Base-by-base conservation (phyloP, 1,140 invertebrate species). In the Hormaphis cornu region DNA sequence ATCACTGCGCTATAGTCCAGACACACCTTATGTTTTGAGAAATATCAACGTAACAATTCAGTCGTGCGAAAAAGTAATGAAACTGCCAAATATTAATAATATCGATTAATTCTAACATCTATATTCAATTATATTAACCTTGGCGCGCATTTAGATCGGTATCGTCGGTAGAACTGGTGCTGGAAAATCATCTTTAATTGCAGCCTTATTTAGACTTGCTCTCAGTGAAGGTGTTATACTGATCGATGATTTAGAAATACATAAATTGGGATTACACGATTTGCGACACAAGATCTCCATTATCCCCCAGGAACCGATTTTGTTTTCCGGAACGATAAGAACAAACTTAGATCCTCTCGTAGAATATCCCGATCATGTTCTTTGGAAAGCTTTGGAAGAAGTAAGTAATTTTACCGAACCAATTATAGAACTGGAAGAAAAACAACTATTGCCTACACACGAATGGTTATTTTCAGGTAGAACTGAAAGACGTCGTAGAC, bases 181-280 rank as follows among this genome's bases (percentile, higher is more conserved):
- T 30, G 91, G 91, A 10, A 93, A 92, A 75, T 88, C 87, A 0
- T 90, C 89, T 0, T 80, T 91, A 9, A 86, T 91, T 12, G 79
- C 84, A 16, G 83, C 87, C 0, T 75, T 91, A 12, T 89, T 89
- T 75, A 81, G 87, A 74, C 79, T 91, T 59, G 82, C 83, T 1
- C 83, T 85, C 72, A 81, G 84, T n/a, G 79, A 81, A n/a, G 89
- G 88, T n/a, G 74, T 71, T 2, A 85, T 92, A 22, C 77, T 82
- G 40, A 87, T 93, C 59, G 90, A 92, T 75, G 82, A 80, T 2
- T 81, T 89, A 12, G 77, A 81, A 72, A 75, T 72, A 77, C 90
- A 3, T 76, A 77, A 75, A 2, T 78, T 93, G 37, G 83, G 84
- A 0, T 76, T 94, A 8, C 82, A 85, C 58, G 82, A 86, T n/a